A percentile compares a stretch with the other conserved stretches of the same genome.
phyloP scores from a whole-genome alignment of 2,113 vertebrate genomes.

The Mohoua ochrocephala region DNA sequence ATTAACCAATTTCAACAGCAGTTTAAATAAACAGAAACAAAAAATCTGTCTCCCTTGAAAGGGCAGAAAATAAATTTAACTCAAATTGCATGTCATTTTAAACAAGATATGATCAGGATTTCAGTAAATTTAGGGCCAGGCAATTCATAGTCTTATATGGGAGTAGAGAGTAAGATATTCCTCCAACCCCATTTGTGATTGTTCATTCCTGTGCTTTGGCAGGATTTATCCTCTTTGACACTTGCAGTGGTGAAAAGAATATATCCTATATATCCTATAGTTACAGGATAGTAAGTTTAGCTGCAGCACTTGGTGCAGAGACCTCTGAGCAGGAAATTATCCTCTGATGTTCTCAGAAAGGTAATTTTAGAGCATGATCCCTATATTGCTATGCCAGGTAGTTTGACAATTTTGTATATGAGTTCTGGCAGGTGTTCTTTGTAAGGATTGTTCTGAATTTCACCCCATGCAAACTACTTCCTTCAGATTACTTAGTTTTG shows the following conservation, averaged over 20 bases:
- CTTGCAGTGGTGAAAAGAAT: not conserved
- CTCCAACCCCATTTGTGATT: not conserved
- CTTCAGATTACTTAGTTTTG: not conserved
- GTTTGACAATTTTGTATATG: not conserved
- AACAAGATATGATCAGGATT: not conserved
- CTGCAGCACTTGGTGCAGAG: not conserved
- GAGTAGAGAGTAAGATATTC: not conserved
- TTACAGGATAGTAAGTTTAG: not conserved
- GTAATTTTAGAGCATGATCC: not conserved
- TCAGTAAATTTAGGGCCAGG: not conserved
- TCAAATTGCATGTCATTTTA: not conserved
- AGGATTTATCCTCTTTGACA: not conserved
- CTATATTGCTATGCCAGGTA: not conserved
- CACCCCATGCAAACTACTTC: not conserved
- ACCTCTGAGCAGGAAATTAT: not conserved
- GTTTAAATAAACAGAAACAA: conserved; percentile 69
- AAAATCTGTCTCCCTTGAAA: conserved; percentile 57
- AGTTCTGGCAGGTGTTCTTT: not conserved
- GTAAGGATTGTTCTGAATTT: not conserved
- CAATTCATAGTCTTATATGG: not conserved
- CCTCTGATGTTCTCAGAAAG: not conserved
- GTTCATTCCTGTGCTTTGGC: not conserved
- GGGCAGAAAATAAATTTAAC: conserved; percentile 48
- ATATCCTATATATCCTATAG: no score
- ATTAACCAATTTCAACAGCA: conserved; percentile 77